Evolutionary conservation across 2,113 vertebrate species (phyloP).

Genomic region (Turnix velox): DNA sequence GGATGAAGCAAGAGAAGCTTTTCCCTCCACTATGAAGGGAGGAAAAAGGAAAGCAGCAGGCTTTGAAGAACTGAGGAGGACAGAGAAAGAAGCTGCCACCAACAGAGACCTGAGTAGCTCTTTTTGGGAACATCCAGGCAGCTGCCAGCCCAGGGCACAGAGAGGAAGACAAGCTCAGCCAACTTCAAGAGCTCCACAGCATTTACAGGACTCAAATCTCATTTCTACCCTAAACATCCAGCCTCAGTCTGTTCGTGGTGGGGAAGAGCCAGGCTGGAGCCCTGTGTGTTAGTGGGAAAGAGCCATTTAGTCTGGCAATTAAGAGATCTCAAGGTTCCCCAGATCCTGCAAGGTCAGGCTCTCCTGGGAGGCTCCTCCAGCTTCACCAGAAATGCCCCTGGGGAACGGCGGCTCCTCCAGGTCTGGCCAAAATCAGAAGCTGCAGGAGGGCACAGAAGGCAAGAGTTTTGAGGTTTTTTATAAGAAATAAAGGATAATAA

Average conservation of each 20-base stretch:
- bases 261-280: not conserved
- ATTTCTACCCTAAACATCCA: not conserved
- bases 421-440: not conserved
- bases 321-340: not conserved
- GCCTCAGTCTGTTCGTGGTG: not conserved
- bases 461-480: not conserved
- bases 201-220: rapidly evolving
- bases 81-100: not conserved
- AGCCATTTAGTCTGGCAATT: not conserved
- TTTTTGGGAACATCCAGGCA: not conserved
- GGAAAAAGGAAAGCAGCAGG: not conserved
- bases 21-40: not conserved
- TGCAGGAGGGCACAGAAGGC: not conserved
- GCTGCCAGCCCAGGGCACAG: not conserved
- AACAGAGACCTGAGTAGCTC: not conserved
- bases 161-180: rapidly evolving
- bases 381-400: not conserved
- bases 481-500: not conserved
- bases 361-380: not conserved
- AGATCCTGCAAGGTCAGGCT: not conserved
- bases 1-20: not conserved
- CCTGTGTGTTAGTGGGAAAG: not conserved
- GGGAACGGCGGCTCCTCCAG: not conserved
- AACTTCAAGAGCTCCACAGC: rapidly evolving
- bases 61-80: not conserved